Evolutionary conservation across 2,888 invertebrate genomes (phyloP), one percentile per base, ranked within the genome.

Genomic region (Rosalia funebris): DNA sequence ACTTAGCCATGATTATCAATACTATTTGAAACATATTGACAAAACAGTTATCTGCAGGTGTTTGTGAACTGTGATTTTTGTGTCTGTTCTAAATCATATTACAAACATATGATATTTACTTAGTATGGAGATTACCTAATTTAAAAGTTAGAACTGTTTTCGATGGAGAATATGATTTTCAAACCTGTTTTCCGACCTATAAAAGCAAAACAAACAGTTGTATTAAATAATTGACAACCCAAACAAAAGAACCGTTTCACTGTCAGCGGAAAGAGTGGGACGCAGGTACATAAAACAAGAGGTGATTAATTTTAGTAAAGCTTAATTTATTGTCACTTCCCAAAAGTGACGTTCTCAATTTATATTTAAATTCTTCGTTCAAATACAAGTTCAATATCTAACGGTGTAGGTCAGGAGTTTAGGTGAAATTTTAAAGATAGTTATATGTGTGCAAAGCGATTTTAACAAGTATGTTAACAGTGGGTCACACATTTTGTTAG

Each of bases 221-320:
- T 37, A 12, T 14, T 2, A 12, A 19, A 4, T n/a, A 17, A 14
- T 14, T 25, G 44, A 44, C 17, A 41, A 11, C n/a, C 17, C 20
- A 12, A 9, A 11, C 10, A 12, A 44, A 41, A 10, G 15, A 16
- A 44, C 12, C 25, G 44, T 25, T 25, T 25, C 25, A 25, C 7
- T 25, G 4, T 25, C 20, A 44, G 7, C 14, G 25, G 25, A 44
- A 44, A 25, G 14, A 44, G 44, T 44, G 44, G 44, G 44, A 1
- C n/a, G 44, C 5, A 44, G 1, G 9, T 44, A 44, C 44, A 44
- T n/a, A 20, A 19, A 44, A 25, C 14, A 10, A 5, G 20, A 12
- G 14, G 25, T 25, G 20, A 44, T 44, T 44, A 44, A 44, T 44
- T 44, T 44, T 20, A 25, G 25, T 25, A 44, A 44, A 25, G 14